Percentiles rank a stretch among this genome's conserved stretches.
These are phyloP conservation scores for Hoplodrina ambigua DNA, from an alignment of 2,888 invertebrate species.

Conservation along the genomic window DNA sequence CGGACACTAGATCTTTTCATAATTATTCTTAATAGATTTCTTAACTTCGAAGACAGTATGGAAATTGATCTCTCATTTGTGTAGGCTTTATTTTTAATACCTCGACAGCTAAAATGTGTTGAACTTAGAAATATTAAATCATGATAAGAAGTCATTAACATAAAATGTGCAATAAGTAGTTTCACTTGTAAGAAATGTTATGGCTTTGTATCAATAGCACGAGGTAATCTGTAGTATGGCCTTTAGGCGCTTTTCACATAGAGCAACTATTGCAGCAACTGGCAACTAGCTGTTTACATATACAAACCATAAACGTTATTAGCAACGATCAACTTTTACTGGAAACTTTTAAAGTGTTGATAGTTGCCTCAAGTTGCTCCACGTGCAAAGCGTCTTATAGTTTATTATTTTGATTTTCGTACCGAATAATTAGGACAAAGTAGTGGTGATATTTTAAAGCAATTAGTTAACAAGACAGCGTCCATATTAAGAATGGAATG, in stretches of 20 bases:
- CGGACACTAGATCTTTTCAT: background rate
- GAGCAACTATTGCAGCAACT: no score
- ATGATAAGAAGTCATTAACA: background rate
- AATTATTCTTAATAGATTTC: constrained; percentile 1
- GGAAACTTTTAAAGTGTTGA: no score
- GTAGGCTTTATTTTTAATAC: background rate
- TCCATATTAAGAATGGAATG: constrained; percentile 40
- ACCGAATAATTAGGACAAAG: background rate
- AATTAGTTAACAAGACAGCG: constrained; percentile 40
- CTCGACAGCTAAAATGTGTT: background rate
- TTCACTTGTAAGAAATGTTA: background rate
- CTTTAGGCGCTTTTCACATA: no score
- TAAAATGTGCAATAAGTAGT: background rate
- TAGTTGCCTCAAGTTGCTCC: no score
- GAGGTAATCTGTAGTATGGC: background rate
- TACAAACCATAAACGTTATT: no score
- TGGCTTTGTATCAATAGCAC: background rate
- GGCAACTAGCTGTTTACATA: no score
- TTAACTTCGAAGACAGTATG: background rate
- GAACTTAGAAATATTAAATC: background rate
- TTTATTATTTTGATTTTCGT: constrained; percentile 5
- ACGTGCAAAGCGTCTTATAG: no score
- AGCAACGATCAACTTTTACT: no score
- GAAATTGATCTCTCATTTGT: constrained; percentile 1
- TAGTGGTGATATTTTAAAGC: constrained; percentile 51